Percentiles rank a stretch among this genome's conserved stretches.
These are phyloP conservation scores for Brenthis ino DNA, from an alignment of 2,888 invertebrate genomes.

Conservation along the genomic window DNA sequence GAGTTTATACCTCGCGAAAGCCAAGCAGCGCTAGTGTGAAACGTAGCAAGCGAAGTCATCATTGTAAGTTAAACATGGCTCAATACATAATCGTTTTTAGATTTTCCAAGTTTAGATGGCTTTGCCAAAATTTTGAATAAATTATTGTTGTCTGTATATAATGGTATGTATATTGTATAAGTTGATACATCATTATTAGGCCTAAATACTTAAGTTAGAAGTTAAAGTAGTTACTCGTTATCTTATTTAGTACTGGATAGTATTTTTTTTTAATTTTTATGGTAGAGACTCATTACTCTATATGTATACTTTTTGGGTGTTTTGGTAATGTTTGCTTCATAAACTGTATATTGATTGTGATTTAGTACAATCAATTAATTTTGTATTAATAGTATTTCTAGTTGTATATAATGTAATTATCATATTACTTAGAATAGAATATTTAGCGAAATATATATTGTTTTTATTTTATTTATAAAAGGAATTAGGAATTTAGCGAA, in stretches of 20 bases:
- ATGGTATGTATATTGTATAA: background rate
- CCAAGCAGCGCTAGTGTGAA: constrained; percentile 7
- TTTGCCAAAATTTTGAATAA: background rate
- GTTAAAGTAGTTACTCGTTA: background rate
- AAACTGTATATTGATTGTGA: no score
- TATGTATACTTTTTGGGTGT: no score
- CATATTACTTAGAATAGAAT: no score
- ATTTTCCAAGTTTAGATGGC: background rate
- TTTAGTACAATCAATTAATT: no score
- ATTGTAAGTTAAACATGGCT: constrained; percentile 35
- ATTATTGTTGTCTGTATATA: background rate
- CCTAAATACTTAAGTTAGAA: background rate
- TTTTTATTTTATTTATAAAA: background rate
- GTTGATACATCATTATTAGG: no score
- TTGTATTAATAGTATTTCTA: no score
- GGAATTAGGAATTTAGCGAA: background rate
- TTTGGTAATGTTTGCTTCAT: no score
- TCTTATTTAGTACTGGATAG: background rate
- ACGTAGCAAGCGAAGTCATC: constrained; percentile 18
- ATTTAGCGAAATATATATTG: background rate
- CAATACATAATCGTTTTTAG: background rate
- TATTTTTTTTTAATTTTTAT: no score
- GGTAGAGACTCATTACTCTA: no score
- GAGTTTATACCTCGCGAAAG: constrained; percentile 36
- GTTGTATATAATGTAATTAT: no score